These are phyloP conservation scores for Solenodon paradoxus DNA, from an alignment of 2,113 vertebrate genomes.

Conservation along the genomic window DNA sequence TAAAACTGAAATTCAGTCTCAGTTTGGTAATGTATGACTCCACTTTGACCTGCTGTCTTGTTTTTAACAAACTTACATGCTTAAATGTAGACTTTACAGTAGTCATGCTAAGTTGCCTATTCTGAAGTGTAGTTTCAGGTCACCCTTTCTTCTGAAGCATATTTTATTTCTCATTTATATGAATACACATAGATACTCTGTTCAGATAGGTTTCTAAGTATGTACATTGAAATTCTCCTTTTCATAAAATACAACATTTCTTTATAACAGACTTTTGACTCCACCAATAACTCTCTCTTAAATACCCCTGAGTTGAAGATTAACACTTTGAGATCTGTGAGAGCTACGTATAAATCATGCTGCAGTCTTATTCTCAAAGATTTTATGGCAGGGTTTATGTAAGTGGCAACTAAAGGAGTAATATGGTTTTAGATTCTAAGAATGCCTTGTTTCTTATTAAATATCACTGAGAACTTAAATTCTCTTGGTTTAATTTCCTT, in stretches of 20 bases:
- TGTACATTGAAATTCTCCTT: background rate
- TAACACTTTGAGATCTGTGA: background rate
- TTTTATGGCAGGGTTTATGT: background rate
- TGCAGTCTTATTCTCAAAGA: background rate
- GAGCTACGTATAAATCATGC: background rate
- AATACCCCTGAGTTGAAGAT: background rate
- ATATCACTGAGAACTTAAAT: background rate
- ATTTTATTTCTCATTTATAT: background rate
- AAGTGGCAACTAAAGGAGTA: background rate
- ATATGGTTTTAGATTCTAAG: background rate
- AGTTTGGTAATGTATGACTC: background rate
- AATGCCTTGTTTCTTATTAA: background rate
- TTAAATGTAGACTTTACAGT: background rate
- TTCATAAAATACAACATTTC: background rate
- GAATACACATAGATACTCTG: background rate
- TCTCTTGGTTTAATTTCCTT: constrained; percentile 14
- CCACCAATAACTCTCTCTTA: background rate
- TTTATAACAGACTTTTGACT: background rate
- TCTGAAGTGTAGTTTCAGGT: background rate
- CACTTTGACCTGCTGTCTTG: background rate
- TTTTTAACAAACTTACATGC: background rate
- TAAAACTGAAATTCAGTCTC: background rate
- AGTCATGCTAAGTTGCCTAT: background rate
- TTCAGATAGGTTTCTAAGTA: background rate
- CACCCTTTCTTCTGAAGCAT: background rate